Evolutionary conservation across 2,797 vertebrate genomes (phyloP), one percentile per base, ranked within the genome.

Genomic region (Artibeus jamaicensis): DNA sequence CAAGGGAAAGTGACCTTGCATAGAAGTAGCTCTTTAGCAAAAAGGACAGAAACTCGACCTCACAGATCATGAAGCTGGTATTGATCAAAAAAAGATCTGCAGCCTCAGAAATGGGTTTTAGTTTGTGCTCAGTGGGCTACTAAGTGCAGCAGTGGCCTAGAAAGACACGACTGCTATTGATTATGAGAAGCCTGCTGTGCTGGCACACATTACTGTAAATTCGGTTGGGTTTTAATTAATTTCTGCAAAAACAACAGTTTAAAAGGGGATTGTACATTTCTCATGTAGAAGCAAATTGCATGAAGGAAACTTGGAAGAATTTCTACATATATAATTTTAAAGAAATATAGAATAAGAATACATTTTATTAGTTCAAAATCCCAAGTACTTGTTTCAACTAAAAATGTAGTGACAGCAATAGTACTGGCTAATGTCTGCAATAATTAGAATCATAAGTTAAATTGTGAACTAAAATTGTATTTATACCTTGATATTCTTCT

Each of bases 41-140:
- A 88, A 86, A 76, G 85, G 44, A 39, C 79, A 79, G 29, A 68
- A 39, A 67, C 22, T 65, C 1, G 22, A 93, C 90, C 79, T 82
- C 70, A 9, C 8, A 9, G 68, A 73, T 91, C 50, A 83, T 11
- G 16, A 71, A 59, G 48, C 76, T 53, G 50, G 21, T 86, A 89
- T 93, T 95, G 95, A 96, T 93, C 88, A 91, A 77, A 92, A 24
- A 44, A 74, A 91, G 74, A 71, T 62, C 92, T 73, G 29, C 29
- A 67, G 79, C 65, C 57, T 84, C 8, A 9, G 29, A 83, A 89
- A 50, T 8, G 44, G 62, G 48, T 55, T 77, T n/a, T 48, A 0
- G 3, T 50, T 76, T 39, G 59, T 55, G 88, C 86, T 84, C 87
- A 83, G 83, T 53, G 6, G 39, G 74, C 78, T 71, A 2, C 73